Percentiles rank a stretch among this genome's conserved stretches.
Evolutionary conservation across 2,888 invertebrate genomes (phyloP).

Genomic region (Patella depressa): DNA sequence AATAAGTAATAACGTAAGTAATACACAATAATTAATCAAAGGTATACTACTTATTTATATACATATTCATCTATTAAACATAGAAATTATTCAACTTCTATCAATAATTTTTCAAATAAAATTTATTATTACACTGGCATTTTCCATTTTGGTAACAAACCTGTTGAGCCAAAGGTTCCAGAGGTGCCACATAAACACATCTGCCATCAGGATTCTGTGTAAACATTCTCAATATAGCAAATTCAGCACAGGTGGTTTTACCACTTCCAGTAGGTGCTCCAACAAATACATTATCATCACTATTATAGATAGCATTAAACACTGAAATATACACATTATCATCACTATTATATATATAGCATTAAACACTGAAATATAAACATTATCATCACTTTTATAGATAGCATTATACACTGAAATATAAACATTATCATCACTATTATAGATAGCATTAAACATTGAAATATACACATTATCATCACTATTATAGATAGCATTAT

Average conservation of each 20-base stretch:
- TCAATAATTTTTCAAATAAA: not conserved
- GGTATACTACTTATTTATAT: too few relatives aligned
- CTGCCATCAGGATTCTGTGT: slow-evolving; percentile 75
- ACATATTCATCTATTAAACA: not conserved
- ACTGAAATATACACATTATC: slow-evolving; percentile 87
- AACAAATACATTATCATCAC: slow-evolving; percentile 97
- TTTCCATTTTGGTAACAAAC: slow-evolving; percentile 46
- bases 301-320: slow-evolving; percentile 98
- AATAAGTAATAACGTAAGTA: not conserved
- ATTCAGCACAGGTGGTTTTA: slow-evolving; percentile 95
- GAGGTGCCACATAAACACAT: slow-evolving; percentile 94
- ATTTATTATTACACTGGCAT: not conserved
- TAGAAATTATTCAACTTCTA: not conserved
- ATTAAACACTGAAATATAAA: slow-evolving; percentile 86
- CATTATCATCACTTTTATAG: slow-evolving; percentile 98
- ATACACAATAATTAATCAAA: not conserved
- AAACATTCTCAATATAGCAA: slow-evolving; percentile 88
- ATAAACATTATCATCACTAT: slow-evolving; percentile 93
- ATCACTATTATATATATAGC: slow-evolving; percentile 98
- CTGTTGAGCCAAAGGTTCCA: slow-evolving; percentile 87
- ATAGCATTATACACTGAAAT: slow-evolving; percentile 92
- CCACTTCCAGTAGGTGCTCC: slow-evolving; percentile 74
- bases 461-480: slow-evolving; percentile 39
- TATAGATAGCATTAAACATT: slow-evolving; percentile 98
- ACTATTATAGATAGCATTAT: not conserved